Percentiles rank a stretch among this genome's conserved stretches.
Evolutionary conservation across 1,140 invertebrate genomes (phyloP).

Genomic region (Chironomus tepperi): DNA sequence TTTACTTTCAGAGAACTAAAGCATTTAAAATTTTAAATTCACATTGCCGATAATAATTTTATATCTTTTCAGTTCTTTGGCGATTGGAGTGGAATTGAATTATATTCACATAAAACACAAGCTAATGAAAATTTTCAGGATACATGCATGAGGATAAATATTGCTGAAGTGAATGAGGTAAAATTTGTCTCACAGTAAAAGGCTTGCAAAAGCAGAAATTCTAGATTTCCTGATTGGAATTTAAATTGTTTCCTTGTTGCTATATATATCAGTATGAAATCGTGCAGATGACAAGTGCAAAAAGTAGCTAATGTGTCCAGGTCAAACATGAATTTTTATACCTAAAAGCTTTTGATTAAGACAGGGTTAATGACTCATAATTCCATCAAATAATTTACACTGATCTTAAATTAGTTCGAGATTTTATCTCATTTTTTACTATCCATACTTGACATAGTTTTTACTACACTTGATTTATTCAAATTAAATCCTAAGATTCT

Average conservation of each 20-base stretch:
- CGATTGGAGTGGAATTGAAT: background rate
- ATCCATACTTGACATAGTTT: no score
- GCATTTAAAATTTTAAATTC: background rate
- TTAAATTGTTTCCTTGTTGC: background rate
- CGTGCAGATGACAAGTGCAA: no score
- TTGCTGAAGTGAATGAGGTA: slow-evolving; percentile 7
- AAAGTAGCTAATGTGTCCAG: no score
- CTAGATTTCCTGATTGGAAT: background rate
- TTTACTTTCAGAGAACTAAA: background rate
- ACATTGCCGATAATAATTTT: background rate
- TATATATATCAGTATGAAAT: no score
- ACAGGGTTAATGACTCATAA: background rate
- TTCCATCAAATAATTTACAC: background rate
- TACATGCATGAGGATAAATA: background rate
- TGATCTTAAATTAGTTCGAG: no score
- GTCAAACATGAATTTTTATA: no score
- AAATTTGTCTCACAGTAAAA: background rate
- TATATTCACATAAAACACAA: background rate
- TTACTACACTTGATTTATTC: no score
- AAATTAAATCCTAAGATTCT: background rate
- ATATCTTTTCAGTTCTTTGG: background rate
- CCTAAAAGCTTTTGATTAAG: background rate
- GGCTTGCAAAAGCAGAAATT: no score
- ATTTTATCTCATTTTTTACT: no score
- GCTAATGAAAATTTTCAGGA: background rate